Base-by-base conservation (phyloP, 2,888 invertebrate genomes). In the Zele albiditarsus region DNA sequence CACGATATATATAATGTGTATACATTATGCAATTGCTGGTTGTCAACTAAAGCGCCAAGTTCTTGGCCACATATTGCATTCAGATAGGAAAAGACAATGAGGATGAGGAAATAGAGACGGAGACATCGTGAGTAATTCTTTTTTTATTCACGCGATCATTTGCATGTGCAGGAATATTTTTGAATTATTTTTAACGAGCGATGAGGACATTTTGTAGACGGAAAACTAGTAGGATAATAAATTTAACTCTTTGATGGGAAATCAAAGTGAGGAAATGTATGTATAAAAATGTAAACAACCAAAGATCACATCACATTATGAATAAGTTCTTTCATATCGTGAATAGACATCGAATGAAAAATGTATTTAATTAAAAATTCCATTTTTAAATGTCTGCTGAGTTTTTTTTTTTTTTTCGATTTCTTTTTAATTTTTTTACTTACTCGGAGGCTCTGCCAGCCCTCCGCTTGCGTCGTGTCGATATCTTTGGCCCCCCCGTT, bases 401-500 rank as follows among this genome's bases (percentile, higher is more conserved):
- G 57, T 71, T 38, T 53, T 62, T 63, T 71, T 42, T 84, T 78
- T 80, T 78, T 76, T 79, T 71, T 53, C 8, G 12, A 10, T 69
- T 76, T 76, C 33, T 65, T 75, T 77, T 76, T 69, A 6, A 60
- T 60, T 81, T 75, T 83, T 82, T 87, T 89, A 89, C 89, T 89
- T 89, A 89, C 89, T 89, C 88, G 89, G 89, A 89, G 89, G 89
- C 88, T 87, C 86, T 88, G 89, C 86, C 88, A 88, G 88, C 87
- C 82, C 87, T 89, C 89, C 89, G 89, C 89, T 88, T 89, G 88
- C 88, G 89, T 86, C 92, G 90, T 85, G 91, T 90, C 87, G 91
- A 91, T 89, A 92, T 90, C 88, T 91, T 91, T 87, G 91, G 90
- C 87, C 91, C 91, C 90, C 91, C 91, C 90, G 91, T 91, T 87